phyloP scores from a whole-genome alignment of 1,140 invertebrate species.

The Achroia grisella region DNA sequence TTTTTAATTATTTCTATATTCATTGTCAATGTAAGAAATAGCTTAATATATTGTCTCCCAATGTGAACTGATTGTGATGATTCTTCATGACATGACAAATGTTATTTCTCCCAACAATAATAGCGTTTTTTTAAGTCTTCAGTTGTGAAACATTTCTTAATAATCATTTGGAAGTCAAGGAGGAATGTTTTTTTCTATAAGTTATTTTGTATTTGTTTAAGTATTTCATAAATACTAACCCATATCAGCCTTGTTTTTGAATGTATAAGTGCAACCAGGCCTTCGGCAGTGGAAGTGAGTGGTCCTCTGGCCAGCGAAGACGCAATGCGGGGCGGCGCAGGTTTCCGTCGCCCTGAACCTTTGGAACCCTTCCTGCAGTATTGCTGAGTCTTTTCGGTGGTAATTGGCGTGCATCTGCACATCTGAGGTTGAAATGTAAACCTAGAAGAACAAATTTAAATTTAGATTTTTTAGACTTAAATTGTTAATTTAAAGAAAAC shows the following conservation, averaged over 20 bases:
- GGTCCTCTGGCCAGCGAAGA: conserved; percentile 95
- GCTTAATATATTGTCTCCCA: too few species aligned
- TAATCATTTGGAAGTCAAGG: too few species aligned
- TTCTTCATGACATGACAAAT: too few species aligned
- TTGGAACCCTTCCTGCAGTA: conserved; percentile 97
- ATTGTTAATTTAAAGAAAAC: too few species aligned
- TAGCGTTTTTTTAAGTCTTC: too few species aligned
- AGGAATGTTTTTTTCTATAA: too few species aligned
- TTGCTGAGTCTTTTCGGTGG: conserved; percentile 97
- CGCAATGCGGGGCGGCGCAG: conserved; percentile 89
- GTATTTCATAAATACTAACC: conserved; percentile 88
- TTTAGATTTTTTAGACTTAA: neutral
- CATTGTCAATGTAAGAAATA: too few species aligned
- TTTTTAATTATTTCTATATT: too few species aligned
- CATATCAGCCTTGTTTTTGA: conserved; percentile 99
- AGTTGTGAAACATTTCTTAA: too few species aligned
- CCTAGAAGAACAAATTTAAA: conserved; percentile 49
- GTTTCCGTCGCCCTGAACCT: conserved; percentile 93
- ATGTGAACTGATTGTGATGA: too few species aligned
- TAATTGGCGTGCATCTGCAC: conserved; percentile 99
- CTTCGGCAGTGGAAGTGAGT: conserved; percentile 98
- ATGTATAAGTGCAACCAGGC: conserved; percentile 93
- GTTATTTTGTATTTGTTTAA: too few species aligned
- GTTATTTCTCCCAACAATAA: too few species aligned
- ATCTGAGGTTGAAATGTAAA: conserved; percentile 98